phyloP scores from a whole-genome alignment of 2,888 invertebrate species.

The Tipula unca region DNA sequence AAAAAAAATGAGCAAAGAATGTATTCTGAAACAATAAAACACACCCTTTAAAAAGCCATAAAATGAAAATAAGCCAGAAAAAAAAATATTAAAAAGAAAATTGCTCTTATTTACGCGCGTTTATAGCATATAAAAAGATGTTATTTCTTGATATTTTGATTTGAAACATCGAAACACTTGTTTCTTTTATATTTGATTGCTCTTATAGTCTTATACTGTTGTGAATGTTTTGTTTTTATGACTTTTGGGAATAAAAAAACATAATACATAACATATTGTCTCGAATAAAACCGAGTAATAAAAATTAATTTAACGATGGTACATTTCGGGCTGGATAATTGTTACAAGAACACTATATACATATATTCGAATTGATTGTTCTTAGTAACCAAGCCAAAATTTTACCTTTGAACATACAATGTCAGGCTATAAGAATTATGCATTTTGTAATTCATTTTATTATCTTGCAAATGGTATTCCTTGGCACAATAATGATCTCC shows the following conservation, averaged over 20 bases:
- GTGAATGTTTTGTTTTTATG: slow-evolving; percentile 3
- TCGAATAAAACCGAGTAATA: background rate
- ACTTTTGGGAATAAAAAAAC: background rate
- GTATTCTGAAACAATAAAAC: slow-evolving; percentile 14
- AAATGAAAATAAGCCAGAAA: background rate
- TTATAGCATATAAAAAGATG: slow-evolving; percentile 16
- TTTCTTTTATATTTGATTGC: slow-evolving; percentile 9
- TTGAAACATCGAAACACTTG: slow-evolving; percentile 10
- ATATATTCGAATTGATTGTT: background rate
- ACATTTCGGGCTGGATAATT: background rate
- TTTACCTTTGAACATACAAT: background rate
- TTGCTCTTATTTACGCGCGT: slow-evolving; percentile 15
- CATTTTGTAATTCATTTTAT: no score
- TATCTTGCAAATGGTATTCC: no score
- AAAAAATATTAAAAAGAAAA: background rate
- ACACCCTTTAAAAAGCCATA: slow-evolving; percentile 15
- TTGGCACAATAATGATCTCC: no score
- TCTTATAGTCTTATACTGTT: background rate
- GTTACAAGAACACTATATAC: background rate
- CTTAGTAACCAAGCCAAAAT: background rate
- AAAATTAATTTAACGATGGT: background rate
- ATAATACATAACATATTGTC: background rate
- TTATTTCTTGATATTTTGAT: slow-evolving; percentile 15
- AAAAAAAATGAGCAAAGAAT: background rate
- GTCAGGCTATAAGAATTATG: background rate